Percentiles rank a stretch among this genome's conserved stretches.
phyloP scores from a whole-genome alignment of 2,888 invertebrate species.

The Nycteola revayana region DNA sequence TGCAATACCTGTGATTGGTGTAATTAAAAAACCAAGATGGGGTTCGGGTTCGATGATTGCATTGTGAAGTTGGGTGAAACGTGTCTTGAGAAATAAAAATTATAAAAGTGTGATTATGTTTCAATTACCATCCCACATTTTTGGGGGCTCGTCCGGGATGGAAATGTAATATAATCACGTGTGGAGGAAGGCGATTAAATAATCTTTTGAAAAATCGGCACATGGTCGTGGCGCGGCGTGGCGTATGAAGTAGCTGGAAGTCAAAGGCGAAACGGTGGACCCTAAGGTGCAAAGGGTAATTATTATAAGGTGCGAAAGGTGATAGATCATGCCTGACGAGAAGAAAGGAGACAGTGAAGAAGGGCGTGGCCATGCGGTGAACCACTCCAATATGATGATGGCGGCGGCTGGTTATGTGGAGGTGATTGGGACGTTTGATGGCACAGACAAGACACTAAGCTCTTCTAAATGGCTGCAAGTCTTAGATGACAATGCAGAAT shows the following conservation, averaged over 20 bases:
- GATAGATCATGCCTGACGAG: too few species aligned
- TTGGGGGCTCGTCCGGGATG: constrained; percentile 8
- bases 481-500: constrained; percentile 7
- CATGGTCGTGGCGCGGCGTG: neutral
- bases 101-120: too few species aligned
- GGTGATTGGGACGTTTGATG: constrained; percentile 2
- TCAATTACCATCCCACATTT: neutral
- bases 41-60: too few species aligned
- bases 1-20: too few species aligned
- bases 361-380: too few species aligned
- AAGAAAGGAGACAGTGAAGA: too few species aligned
- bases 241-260: neutral
- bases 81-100: too few species aligned
- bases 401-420: neutral
- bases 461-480: constrained; percentile 2
- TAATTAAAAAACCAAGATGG: too few species aligned
- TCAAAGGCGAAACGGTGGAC: too few species aligned
- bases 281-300: too few species aligned
- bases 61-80: too few species aligned
- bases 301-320: neutral
- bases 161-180: neutral
- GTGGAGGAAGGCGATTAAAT: neutral
- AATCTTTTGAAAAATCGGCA: neutral
- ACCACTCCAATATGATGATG: neutral
- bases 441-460: constrained; percentile 5